Conservation (phyloP, 2,113 vertebrate species). For the Petaurus breviceps region DNA sequence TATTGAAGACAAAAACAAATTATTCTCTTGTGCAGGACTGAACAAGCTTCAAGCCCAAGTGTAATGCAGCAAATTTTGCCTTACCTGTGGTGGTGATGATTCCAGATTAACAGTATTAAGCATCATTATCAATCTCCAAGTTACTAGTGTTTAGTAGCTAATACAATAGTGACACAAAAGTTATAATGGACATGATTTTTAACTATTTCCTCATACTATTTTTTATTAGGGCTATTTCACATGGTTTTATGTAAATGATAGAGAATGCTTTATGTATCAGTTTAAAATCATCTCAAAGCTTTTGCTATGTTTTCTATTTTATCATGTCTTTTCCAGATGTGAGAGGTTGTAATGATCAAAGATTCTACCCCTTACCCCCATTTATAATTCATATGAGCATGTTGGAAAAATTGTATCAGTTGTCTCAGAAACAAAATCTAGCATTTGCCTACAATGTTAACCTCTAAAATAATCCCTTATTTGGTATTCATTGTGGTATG, state of each 20-base stretch:
- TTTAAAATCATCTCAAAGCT: slow-evolving; percentile 9
- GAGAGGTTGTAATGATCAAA: slow-evolving; percentile 32
- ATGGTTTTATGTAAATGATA: background rate
- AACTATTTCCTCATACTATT: background rate
- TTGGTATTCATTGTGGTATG: background rate
- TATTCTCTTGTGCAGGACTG: slow-evolving; percentile 34
- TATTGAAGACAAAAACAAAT: slow-evolving; percentile 75
- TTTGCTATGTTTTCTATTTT: slow-evolving; percentile 9
- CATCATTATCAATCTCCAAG: background rate
- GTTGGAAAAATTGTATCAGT: background rate
- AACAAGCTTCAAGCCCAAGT: slow-evolving; percentile 29
- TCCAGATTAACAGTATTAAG: slow-evolving; percentile 25
- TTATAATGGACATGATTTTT: background rate
- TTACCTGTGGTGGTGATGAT: slow-evolving; percentile 43
- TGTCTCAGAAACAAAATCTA: background rate
- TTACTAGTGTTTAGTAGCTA: background rate
- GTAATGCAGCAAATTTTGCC: slow-evolving; percentile 48
- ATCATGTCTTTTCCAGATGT: slow-evolving; percentile 5
- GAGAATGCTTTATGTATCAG: background rate
- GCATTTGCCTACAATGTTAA: slow-evolving; percentile 1
- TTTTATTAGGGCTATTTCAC: background rate
- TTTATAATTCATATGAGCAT: slow-evolving; percentile 22
- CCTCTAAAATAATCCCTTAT: slow-evolving; percentile 6
- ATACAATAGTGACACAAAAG: background rate
- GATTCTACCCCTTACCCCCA: background rate